phyloP scores from a whole-genome alignment of 2,888 invertebrate species.

The Drosophila neonasuta region DNA sequence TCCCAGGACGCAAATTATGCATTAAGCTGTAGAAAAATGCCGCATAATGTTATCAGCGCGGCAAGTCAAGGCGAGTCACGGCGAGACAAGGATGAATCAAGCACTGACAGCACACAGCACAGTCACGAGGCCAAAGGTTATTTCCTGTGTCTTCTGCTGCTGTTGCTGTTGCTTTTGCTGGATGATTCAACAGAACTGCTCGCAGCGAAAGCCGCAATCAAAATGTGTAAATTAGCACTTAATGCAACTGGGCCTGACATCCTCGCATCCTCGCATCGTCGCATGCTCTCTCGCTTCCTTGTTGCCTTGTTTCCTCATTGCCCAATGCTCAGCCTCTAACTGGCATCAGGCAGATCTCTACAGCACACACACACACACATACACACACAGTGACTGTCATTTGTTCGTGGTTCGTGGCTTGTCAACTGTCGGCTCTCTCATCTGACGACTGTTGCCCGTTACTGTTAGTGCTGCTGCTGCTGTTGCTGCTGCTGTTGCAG shows the following conservation, averaged over 20 bases:
- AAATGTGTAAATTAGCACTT: slow-evolving; percentile 76
- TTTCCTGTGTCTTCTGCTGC: slow-evolving; percentile 30
- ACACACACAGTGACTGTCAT: slow-evolving; percentile 9
- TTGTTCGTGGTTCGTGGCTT: slow-evolving; percentile 37
- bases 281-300: neutral
- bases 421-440: slow-evolving; percentile 22
- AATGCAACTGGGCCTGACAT: slow-evolving; percentile 54
- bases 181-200: slow-evolving; percentile 37
- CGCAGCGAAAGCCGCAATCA: slow-evolving; percentile 66
- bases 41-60: slow-evolving; percentile 68
- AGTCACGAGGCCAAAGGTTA: slow-evolving; percentile 39
- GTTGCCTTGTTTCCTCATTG: neutral
- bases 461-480: neutral
- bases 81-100: slow-evolving; percentile 3
- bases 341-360: neutral
- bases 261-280: neutral
- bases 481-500: neutral
- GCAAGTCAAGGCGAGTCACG: slow-evolving; percentile 22
- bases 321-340: slow-evolving; percentile 2
- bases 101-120: slow-evolving; percentile 1
- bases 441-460: slow-evolving; percentile 4
- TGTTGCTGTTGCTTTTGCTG: slow-evolving; percentile 11
- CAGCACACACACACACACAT: neutral
- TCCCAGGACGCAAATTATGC: slow-evolving; percentile 76
- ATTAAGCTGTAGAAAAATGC: slow-evolving; percentile 76